Evolutionary conservation across 2,797 vertebrate genomes (phyloP).

Genomic region (Tapirus indicus): DNA sequence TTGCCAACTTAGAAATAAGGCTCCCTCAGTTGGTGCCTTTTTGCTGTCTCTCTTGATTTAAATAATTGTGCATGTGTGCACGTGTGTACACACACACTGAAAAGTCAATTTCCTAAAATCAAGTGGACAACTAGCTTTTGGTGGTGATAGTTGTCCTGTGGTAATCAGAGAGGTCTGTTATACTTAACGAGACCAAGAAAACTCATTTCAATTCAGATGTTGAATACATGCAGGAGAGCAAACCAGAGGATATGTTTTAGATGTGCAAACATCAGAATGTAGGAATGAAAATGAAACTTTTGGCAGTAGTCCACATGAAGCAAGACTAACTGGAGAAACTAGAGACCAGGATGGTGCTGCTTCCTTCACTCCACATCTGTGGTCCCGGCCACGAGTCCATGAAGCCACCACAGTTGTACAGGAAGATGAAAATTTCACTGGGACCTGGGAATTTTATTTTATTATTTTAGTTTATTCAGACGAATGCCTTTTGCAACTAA

Average conservation of each 20-base stretch:
- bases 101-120: conserved; percentile 51
- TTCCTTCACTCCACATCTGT: not conserved
- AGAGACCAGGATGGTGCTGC: conserved; percentile 55
- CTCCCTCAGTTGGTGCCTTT: conserved; percentile 48
- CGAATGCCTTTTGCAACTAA: conserved; percentile 30
- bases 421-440: not conserved
- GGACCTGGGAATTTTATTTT: not conserved
- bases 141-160: conserved; percentile 38
- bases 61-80: not conserved
- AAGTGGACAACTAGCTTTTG: conserved; percentile 49
- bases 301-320: not conserved
- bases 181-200: conserved; percentile 78
- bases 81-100: not conserved
- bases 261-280: not conserved
- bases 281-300: not conserved
- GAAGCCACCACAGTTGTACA: not conserved
- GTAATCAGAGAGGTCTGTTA: conserved; percentile 75
- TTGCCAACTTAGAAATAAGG: conserved; percentile 52
- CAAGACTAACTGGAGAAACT: conserved; percentile 35
- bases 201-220: conserved; percentile 57
- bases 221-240: conserved; percentile 81
- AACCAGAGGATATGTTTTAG: conserved; percentile 63
- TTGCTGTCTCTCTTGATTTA: conserved; percentile 53
- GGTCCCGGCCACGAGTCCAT: not conserved
- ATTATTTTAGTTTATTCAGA: not conserved